A percentile compares a stretch with the other conserved stretches of the same genome.
Evolutionary conservation across 1,140 invertebrate species (phyloP).

Genomic region (Aphis gossypii): DNA sequence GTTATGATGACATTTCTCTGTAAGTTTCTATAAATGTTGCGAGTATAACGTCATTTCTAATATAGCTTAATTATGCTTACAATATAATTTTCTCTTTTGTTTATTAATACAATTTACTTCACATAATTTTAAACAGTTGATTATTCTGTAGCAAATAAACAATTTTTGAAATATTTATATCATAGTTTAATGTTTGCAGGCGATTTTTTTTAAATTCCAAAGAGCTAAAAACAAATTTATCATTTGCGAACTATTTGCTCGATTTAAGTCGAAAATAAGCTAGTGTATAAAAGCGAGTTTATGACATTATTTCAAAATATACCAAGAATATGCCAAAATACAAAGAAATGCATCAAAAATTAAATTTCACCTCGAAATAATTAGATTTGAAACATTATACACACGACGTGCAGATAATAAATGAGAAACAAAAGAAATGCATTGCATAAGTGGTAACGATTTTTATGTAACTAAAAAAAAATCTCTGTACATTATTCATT

Average conservation of each 20-base stretch:
- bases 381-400: neutral
- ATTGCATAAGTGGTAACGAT: neutral
- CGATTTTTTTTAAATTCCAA: neutral
- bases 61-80: neutral
- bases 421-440: neutral
- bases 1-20: neutral
- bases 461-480: neutral
- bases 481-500: neutral
- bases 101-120: neutral
- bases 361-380: neutral
- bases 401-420: no score
- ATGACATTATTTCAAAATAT: neutral
- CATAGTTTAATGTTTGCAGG: neutral
- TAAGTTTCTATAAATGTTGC: neutral
- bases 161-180: neutral
- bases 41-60: neutral
- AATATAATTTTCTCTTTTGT: neutral
- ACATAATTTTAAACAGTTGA: neutral
- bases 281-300: neutral
- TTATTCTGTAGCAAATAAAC: neutral
- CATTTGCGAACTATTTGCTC: neutral
- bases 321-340: neutral
- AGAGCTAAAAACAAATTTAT: neutral
- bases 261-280: neutral
- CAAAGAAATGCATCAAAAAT: neutral